These are phyloP conservation scores for Atta colombica DNA, from an alignment of 1,140 invertebrate species.

Conservation along the genomic window DNA sequence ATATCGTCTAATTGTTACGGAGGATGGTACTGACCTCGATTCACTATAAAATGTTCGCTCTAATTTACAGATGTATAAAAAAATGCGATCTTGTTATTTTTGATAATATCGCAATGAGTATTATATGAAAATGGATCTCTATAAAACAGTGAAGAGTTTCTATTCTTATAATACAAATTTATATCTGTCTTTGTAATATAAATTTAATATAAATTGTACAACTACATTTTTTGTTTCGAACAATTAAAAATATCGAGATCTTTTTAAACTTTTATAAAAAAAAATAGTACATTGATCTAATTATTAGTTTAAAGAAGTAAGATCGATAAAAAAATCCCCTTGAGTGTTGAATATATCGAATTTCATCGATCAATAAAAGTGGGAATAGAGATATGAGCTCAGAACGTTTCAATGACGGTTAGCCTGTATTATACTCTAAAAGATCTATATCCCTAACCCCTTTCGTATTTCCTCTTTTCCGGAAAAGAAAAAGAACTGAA, in stretches of 20 bases:
- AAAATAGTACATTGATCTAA: not conserved
- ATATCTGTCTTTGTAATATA: not conserved
- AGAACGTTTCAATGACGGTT: slow-evolving; percentile 53
- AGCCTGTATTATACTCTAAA: slow-evolving; percentile 61
- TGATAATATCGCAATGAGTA: slow-evolving; percentile 8
- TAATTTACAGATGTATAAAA: slow-evolving; percentile 60
- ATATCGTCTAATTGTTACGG: slow-evolving; percentile 31
- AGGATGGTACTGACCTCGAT: slow-evolving; percentile 56
- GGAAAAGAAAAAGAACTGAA: slow-evolving; percentile 53
- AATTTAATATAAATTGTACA: slow-evolving; percentile 12
- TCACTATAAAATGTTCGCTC: slow-evolving; percentile 12
- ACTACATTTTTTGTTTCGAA: not conserved
- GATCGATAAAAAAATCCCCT: slow-evolving; percentile 4
- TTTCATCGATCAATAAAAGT: slow-evolving; percentile 65
- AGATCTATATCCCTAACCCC: slow-evolving; percentile 60
- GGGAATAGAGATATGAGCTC: slow-evolving; percentile 33
- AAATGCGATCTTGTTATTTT: slow-evolving; percentile 53
- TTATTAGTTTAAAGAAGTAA: slow-evolving; percentile 11
- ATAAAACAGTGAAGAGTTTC: not conserved
- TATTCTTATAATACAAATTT: slow-evolving; percentile 6
- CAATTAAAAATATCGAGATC: slow-evolving; percentile 50
- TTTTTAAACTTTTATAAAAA: slow-evolving; percentile 21
- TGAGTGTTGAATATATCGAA: not conserved
- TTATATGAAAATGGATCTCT: slow-evolving; percentile 46
- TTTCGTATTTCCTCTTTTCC: slow-evolving; percentile 65